Evolutionary conservation across 2,797 vertebrate species (phyloP).

Genomic region (Scomberomorus guttatus): DNA sequence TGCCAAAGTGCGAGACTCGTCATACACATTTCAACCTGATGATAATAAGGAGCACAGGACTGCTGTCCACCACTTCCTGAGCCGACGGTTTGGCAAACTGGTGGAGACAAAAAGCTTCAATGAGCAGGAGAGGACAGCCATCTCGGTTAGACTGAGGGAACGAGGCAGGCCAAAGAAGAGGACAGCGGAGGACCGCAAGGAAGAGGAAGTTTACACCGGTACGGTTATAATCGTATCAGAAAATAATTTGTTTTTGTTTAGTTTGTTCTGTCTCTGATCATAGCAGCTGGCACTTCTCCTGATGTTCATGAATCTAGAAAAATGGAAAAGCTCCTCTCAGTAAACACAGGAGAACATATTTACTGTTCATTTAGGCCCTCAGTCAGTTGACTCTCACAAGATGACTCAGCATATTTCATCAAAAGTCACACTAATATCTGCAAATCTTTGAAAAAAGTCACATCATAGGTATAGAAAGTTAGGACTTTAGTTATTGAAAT

Average conservation of each 20-base stretch:
- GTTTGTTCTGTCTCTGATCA: not conserved
- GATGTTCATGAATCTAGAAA: not conserved
- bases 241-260: no score
- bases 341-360: not conserved
- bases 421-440: not conserved
- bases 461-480: no score
- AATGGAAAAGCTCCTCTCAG: no score
- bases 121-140: slow-evolving; percentile 78
- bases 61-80: slow-evolving; percentile 93
- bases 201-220: slow-evolving; percentile 91
- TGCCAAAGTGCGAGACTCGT: slow-evolving; percentile 89
- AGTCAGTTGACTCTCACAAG: not conserved
- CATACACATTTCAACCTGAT: slow-evolving; percentile 91
- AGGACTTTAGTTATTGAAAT: not conserved
- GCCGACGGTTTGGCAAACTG: slow-evolving; percentile 92
- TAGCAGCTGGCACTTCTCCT: no score
- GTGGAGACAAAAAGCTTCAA: slow-evolving; percentile 94
- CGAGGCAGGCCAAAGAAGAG: slow-evolving; percentile 86
- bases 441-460: no score
- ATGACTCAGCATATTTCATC: not conserved
- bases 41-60: slow-evolving; percentile 91
- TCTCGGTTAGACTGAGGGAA: slow-evolving; percentile 91
- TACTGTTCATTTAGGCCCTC: not conserved
- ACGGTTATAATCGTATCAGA: slow-evolving; percentile 19
- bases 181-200: slow-evolving; percentile 73